Evolutionary conservation across 2,113 vertebrate species (phyloP).

Genomic region (Mohoua ochrocephala): DNA sequence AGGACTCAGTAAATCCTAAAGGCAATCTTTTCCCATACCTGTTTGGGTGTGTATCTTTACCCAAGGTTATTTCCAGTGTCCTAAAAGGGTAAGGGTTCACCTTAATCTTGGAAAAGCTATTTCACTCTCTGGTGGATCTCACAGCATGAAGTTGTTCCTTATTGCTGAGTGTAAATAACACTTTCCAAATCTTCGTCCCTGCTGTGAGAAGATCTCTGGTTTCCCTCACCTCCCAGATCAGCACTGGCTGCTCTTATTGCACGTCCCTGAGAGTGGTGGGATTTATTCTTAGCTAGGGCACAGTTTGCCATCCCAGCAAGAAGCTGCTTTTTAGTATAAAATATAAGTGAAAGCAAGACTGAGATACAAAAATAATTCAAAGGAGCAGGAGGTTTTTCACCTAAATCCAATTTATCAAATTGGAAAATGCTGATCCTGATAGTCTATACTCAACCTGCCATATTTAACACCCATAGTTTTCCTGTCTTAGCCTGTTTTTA

Average conservation of each 20-base stretch:
- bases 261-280: fast-evolving
- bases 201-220: neutral
- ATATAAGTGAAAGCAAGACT: neutral
- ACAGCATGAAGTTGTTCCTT: neutral
- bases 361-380: neutral
- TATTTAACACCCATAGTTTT: neutral
- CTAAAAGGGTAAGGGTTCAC: neutral
- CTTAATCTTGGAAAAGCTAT: neutral
- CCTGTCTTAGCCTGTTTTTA: neutral
- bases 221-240: neutral
- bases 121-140: neutral
- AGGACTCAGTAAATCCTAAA: neutral
- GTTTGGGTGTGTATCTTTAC: neutral
- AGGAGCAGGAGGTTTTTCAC: neutral
- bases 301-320: neutral
- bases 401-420: neutral
- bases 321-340: neutral
- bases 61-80: neutral
- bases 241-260: neutral
- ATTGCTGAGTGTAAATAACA: neutral
- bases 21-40: neutral
- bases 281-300: neutral
- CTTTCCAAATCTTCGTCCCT: neutral
- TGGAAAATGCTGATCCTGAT: neutral
- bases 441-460: fast-evolving